A percentile compares a stretch with the other conserved stretches of the same genome.
phyloP scores from a whole-genome alignment of 2,797 vertebrate genomes.

The Acrocephalus scirpaceus region DNA sequence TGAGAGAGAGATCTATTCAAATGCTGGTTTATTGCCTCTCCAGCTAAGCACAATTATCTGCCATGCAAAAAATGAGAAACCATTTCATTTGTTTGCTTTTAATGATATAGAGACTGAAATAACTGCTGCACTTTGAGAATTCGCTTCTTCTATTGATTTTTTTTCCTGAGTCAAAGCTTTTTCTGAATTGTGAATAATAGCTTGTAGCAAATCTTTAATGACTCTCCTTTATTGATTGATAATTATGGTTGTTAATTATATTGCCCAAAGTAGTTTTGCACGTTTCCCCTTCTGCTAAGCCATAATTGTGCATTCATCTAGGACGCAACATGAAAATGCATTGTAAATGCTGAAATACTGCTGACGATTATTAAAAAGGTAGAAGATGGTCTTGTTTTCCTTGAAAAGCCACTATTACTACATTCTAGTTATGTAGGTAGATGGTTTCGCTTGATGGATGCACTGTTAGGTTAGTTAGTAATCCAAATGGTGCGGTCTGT shows the following conservation, averaged over 20 bases:
- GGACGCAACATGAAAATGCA: not conserved
- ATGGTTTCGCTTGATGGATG: not conserved
- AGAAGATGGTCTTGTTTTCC: not conserved
- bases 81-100: not conserved
- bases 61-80: not conserved
- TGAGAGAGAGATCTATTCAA: not conserved
- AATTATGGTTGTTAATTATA: not conserved
- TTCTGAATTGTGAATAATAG: slow-evolving; percentile 1
- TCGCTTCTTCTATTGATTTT: not conserved
- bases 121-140: not conserved
- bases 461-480: not conserved
- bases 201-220: slow-evolving; percentile 4
- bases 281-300: not conserved
- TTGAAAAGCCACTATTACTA: slow-evolving; percentile 6
- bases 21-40: not conserved
- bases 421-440: not conserved
- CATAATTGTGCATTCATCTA: not conserved
- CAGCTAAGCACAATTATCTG: not conserved
- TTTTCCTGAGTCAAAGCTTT: not conserved
- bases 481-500: not conserved
- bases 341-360: not conserved
- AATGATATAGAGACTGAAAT: not conserved
- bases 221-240: not conserved
- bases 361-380: not conserved
- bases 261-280: not conserved